Base-by-base conservation (phyloP, 30 jellyfish, hydroid and myxozoan genomes). In the Aurelia sp. region DNA sequence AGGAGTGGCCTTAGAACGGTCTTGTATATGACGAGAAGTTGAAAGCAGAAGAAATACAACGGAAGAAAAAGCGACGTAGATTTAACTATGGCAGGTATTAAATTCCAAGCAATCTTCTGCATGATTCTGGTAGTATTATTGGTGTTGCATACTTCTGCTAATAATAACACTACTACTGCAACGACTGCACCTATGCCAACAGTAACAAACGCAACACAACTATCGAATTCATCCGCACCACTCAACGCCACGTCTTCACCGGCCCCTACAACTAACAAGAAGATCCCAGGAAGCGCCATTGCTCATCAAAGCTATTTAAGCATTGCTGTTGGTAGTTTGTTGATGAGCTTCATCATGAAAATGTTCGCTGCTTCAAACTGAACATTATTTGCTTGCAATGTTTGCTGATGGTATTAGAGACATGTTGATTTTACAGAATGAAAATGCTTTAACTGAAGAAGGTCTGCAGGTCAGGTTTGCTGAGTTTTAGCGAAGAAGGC, bases 261-360 rank as follows among this genome's bases (percentile, higher is more conserved):
- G 2, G 67, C 75, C 0, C 31, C 74, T 6, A 27, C 86, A n/a
- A 20, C 75, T 4, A 64, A 16, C 75, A 64, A 64, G 41, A 21
- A 64, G 55, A 8, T 44, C 75, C 75, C 75, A 21, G 41, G 75
- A 13, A 35, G 51, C 16, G 77, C 87, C 17, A 59, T 24, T 35
- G 65, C 67, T 5, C 27, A 57, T 17, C 67, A 60, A 76, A 76
- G 35, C 67, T 76, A 64, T 63, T 0, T 76, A 52, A 16, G 47
- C 16, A 62, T 76, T 16, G 87, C 87, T 0, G 24, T 76, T 20
- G 77, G 77, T 19, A 55, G 87, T 64, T 27, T 76, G 64, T 5
- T 59, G 67, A 59, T 60, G 76, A 57, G 87, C 27, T 76, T 53
- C 76, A 21, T 44, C 17, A 31, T 76, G 87, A 76, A 76, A 16